Base-by-base conservation (phyloP, 2,888 invertebrate genomes). In the Platycheirus albimanus region DNA sequence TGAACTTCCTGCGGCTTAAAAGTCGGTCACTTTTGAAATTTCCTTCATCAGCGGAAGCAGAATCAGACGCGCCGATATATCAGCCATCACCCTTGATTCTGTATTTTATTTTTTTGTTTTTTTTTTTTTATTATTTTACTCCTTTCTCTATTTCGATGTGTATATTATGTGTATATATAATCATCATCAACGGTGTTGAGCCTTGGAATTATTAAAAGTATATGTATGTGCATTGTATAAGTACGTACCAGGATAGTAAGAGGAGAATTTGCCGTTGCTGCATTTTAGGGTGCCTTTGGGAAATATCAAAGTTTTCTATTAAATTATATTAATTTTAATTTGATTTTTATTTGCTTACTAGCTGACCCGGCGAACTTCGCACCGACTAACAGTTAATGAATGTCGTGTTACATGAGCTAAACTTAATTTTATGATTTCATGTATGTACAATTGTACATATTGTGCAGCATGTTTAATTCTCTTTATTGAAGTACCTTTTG, bases 21-120 rank as follows among this genome's bases (percentile, higher is more conserved):
- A 81, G 58, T 81, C 77, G 81, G 81, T 81, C 81, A 81, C 66
- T 81, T 76, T 33, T 76, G 64, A 66, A 81, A 77, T 77, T 81
- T 70, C 71, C 77, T 71, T 61, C 47, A 28, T 56, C 1, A 51
- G 52, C 30, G 11, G 24, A 28, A 45, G 45, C 28, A 45, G 45
- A 45, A 30, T 28, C 45, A 17, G 61, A 30, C 45, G 19, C 61
- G 61, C 61, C 61, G 45, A 43, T 36, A 56, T 3, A 56, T 15
- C 28, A 56, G 58, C 56, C 43, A 36, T 36, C 28, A 28, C 54
- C 43, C 36, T 64, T 41, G 36, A 30, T 64, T n/a, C n/a, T n/a
- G n/a, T n/a, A n/a, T n/a, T n/a, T n/a, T n/a, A n/a, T 38, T 47
- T 66, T 54, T 45, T 20, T 49, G 20, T 38, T 38, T 58, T 11